phyloP scores from a whole-genome alignment of 1,140 invertebrate genomes.

The Diprion similis region DNA sequence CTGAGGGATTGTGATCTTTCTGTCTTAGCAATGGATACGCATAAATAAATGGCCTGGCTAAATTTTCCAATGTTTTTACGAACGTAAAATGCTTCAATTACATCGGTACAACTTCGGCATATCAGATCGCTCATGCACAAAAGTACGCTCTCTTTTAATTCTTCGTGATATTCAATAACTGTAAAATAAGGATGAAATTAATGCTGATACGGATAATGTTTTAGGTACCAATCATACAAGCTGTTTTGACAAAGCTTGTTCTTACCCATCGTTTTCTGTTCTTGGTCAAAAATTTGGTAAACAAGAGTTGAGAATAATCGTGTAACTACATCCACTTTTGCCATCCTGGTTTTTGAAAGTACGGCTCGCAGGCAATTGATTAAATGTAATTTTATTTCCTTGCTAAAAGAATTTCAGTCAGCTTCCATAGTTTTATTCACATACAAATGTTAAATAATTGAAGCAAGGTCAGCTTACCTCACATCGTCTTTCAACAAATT shows the following conservation, averaged over 20 bases:
- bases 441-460: slow-evolving; percentile 21
- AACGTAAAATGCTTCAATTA: slow-evolving; percentile 60
- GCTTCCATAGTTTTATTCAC: slow-evolving; percentile 21
- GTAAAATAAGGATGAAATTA: slow-evolving; percentile 41
- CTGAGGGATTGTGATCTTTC: slow-evolving; percentile 65
- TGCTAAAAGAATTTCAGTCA: slow-evolving; percentile 35
- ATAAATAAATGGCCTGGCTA: slow-evolving; percentile 66
- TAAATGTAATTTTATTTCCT: slow-evolving; percentile 57
- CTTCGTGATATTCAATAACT: slow-evolving; percentile 63
- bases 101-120: slow-evolving; percentile 52
- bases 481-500: slow-evolving; percentile 56
- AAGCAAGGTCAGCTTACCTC: slow-evolving; percentile 43
- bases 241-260: slow-evolving; percentile 9
- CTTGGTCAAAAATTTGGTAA: slow-evolving; percentile 60
- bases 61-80: slow-evolving; percentile 62
- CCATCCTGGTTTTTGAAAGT: slow-evolving; percentile 54
- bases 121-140: slow-evolving; percentile 62
- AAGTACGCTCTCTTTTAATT: slow-evolving; percentile 66
- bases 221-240: slow-evolving; percentile 12
- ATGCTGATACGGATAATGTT: too few species aligned
- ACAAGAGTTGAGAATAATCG: slow-evolving; percentile 60
- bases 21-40: slow-evolving; percentile 65
- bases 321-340: slow-evolving; percentile 57
- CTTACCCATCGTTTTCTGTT: slow-evolving; percentile 60
- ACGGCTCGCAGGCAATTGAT: slow-evolving; percentile 55